A percentile compares a stretch with the other conserved stretches of the same genome.
Conservation (phyloP, 2,113 vertebrate genomes). For the Gasterosteus nipponicus region DNA sequence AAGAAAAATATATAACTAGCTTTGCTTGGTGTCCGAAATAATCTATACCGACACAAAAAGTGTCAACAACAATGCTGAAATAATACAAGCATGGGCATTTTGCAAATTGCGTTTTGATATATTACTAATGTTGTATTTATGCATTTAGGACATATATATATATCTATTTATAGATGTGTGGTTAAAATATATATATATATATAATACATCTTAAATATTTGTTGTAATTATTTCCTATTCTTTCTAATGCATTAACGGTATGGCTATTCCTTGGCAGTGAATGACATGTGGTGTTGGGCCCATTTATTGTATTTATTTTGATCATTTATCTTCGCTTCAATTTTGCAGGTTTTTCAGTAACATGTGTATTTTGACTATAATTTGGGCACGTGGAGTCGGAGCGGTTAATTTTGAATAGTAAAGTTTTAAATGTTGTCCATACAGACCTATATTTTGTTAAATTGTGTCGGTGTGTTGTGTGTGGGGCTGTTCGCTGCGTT, state of each 20-base stretch:
- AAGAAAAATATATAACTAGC: not conserved
- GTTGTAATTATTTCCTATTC: not conserved
- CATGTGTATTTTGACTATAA: not conserved
- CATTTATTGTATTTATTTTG: not conserved
- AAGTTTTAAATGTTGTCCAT: not conserved
- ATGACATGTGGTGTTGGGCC: not conserved
- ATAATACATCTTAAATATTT: not conserved
- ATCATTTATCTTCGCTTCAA: not conserved
- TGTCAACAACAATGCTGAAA: not conserved
- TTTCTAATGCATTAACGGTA: not conserved
- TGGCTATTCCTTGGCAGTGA: not conserved
- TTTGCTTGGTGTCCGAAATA: not conserved
- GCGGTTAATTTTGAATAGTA: not conserved
- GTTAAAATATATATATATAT: not conserved
- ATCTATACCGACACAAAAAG: not conserved
- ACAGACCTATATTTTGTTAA: not conserved
- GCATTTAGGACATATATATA: not conserved
- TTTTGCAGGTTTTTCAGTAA: not conserved
- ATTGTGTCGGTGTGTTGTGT: conserved; percentile 17
- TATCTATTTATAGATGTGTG: no score
- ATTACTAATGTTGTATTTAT: not conserved
- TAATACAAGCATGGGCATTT: not conserved
- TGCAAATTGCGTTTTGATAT: not conserved
- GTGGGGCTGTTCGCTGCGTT: conserved; percentile 33
- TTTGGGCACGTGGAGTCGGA: not conserved